phyloP scores from a whole-genome alignment of 2,797 vertebrate genomes.

The Hirundo rustica region DNA sequence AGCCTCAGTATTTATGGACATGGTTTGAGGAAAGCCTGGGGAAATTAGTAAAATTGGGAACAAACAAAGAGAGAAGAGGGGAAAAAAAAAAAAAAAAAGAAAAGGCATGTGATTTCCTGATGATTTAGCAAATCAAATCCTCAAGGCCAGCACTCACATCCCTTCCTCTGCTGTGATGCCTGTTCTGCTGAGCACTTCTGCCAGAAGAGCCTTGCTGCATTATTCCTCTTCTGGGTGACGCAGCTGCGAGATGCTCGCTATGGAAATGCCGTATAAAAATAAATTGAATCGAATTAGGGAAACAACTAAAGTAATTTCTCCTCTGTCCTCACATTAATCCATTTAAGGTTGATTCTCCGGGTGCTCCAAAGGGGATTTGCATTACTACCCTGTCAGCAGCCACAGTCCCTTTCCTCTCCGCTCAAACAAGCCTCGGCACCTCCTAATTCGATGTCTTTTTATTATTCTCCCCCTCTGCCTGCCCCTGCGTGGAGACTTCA shows the following conservation, averaged over 20 bases:
- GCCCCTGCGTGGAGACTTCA: neutral
- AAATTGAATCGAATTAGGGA: constrained; percentile 25
- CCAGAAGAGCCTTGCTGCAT: neutral
- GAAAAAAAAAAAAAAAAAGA: too few species aligned
- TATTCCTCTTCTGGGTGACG: neutral
- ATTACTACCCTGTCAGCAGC: constrained; percentile 16
- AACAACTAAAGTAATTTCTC: constrained; percentile 9
- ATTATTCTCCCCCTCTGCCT: neutral
- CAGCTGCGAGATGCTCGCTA: neutral
- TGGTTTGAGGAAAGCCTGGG: constrained; percentile 1
- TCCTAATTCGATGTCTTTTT: constrained; percentile 24
- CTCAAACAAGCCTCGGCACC: neutral
- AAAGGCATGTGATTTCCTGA: constrained; percentile 9
- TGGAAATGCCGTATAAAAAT: neutral
- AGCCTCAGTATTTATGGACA: neutral
- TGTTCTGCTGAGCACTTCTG: neutral
- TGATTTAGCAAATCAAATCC: constrained; percentile 37
- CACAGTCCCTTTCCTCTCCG: neutral
- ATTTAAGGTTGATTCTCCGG: constrained; percentile 23
- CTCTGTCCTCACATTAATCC: constrained; percentile 9
- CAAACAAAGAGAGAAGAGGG: neutral
- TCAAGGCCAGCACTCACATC: neutral
- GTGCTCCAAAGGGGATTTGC: constrained; percentile 23
- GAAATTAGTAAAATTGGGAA: constrained; percentile 5
- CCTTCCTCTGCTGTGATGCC: neutral